Evolutionary conservation across 2,888 invertebrate species (phyloP).

Genomic region (Calameuta filiformis): DNA sequence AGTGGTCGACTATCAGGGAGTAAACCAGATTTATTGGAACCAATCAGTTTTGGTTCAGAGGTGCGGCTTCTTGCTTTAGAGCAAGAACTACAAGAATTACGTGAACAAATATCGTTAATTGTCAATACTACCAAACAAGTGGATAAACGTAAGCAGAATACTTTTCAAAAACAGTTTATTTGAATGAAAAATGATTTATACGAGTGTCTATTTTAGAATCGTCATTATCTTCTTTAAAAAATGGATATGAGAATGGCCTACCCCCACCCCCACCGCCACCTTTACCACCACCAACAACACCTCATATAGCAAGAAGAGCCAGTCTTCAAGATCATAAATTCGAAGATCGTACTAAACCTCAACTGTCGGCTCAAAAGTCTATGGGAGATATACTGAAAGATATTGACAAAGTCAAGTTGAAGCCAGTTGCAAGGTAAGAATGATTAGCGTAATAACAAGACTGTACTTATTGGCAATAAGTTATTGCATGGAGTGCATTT

Average conservation of each 20-base stretch:
- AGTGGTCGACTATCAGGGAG: slow-evolving; percentile 54
- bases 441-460: slow-evolving; percentile 1
- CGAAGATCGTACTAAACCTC: slow-evolving; percentile 51
- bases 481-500: background rate
- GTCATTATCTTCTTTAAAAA: slow-evolving; percentile 34
- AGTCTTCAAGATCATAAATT: slow-evolving; percentile 61
- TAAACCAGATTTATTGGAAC: slow-evolving; percentile 61
- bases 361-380: slow-evolving; percentile 52
- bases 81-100: slow-evolving; percentile 61
- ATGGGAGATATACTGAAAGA: slow-evolving; percentile 60
- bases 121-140: slow-evolving; percentile 54
- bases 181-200: background rate
- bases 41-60: slow-evolving; percentile 63
- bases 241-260: slow-evolving; percentile 12
- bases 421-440: slow-evolving; percentile 54
- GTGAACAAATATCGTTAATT: slow-evolving; percentile 60
- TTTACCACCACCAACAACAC: slow-evolving; percentile 57
- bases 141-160: slow-evolving; percentile 46
- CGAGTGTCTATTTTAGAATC: slow-evolving; percentile 33
- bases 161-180: background rate
- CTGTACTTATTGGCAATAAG: background rate
- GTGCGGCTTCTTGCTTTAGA: slow-evolving; percentile 61
- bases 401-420: slow-evolving; percentile 56
- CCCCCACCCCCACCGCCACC: slow-evolving; percentile 57
- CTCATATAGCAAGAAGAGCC: slow-evolving; percentile 61